These are phyloP conservation scores for Podarcis raffonei DNA, from an alignment of 2,113 vertebrate species.

Conservation along the genomic window DNA sequence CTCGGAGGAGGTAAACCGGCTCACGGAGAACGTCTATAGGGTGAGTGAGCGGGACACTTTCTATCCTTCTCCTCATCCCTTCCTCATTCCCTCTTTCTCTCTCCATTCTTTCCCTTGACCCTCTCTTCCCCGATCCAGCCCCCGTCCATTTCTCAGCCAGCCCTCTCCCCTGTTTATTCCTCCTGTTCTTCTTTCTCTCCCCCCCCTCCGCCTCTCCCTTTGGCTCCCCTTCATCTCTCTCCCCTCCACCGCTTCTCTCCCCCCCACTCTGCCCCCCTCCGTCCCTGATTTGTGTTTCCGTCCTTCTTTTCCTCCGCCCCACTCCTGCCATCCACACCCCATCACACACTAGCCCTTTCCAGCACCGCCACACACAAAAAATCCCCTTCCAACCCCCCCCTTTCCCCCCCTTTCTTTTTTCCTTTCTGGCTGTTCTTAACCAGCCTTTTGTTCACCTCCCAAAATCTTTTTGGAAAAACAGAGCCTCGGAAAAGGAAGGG, in stretches of 20 bases:
- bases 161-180: neutral
- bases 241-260: neutral
- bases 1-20: slow-evolving; percentile 87
- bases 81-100: too few relatives aligned
- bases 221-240: neutral
- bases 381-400: neutral
- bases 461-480: neutral
- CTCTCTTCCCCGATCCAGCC: too few relatives aligned
- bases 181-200: too few relatives aligned
- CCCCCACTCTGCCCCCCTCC: rapidly evolving
- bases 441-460: neutral
- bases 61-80: neutral
- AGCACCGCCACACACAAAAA: neutral
- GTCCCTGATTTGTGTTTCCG: neutral
- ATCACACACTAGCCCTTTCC: too few relatives aligned
- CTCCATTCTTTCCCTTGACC: neutral
- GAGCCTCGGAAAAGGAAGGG: neutral
- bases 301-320: neutral
- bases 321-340: too few relatives aligned
- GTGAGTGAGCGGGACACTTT: neutral
- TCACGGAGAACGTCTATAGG: slow-evolving; percentile 84
- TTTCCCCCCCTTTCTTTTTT: neutral
- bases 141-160: too few relatives aligned
- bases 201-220: neutral
- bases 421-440: neutral